Conservation (phyloP, 2,888 invertebrate species). For the Lithophane socia region DNA sequence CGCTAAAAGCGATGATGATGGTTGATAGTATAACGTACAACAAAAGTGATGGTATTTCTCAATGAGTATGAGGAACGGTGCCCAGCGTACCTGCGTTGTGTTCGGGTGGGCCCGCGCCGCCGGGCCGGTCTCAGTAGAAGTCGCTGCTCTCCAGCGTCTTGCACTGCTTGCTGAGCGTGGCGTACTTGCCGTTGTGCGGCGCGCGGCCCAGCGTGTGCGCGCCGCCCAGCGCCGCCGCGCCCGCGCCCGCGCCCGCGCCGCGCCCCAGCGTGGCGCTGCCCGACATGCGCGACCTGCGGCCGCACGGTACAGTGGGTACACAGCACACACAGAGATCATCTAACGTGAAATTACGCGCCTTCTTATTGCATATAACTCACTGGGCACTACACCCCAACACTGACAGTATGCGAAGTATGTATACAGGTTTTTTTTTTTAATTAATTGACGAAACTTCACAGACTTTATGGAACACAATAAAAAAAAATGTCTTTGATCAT, state of each 20-base stretch:
- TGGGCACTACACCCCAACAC: no score
- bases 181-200: constrained; percentile 96
- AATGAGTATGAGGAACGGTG: background rate
- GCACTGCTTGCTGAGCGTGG: constrained; percentile 98
- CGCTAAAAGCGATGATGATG: no score
- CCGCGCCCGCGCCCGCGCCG: constrained; percentile 72
- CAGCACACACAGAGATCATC: no score
- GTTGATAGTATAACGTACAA: no score
- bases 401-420: background rate
- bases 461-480: no score
- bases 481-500: no score
- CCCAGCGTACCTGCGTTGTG: constrained; percentile 53
- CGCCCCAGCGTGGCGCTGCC: constrained; percentile 76
- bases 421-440: background rate
- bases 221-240: constrained; percentile 84
- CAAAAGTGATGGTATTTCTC: no score
- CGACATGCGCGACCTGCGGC: constrained; percentile 81
- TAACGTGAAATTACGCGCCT: background rate
- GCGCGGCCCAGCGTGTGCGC: constrained; percentile 93
- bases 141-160: constrained; percentile 98
- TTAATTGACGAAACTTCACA: background rate
- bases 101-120: constrained; percentile 85
- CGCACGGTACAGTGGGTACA: background rate
- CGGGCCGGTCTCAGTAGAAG: constrained; percentile 97
- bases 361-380: background rate